phyloP scores from a whole-genome alignment of 2,113 vertebrate species.

The Plestiodon gilberti region DNA sequence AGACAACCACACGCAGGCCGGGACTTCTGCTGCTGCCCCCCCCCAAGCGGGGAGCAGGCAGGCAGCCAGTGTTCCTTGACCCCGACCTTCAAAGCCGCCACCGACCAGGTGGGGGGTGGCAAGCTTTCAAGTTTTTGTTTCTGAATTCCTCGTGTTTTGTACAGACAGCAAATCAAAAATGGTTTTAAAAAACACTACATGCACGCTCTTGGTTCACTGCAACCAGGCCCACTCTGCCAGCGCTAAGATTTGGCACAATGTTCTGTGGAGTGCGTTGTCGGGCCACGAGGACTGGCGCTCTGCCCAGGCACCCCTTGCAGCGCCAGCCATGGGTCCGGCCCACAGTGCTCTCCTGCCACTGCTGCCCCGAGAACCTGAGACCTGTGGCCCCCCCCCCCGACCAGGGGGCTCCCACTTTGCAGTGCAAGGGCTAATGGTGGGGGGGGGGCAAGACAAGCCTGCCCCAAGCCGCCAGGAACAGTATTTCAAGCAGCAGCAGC shows the following conservation, averaged over 20 bases:
- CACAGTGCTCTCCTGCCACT: background rate
- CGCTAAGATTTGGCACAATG: constrained; percentile 72
- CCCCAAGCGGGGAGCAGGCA: background rate
- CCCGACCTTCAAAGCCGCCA: too few species aligned
- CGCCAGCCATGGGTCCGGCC: background rate
- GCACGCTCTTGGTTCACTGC: constrained; percentile 47
- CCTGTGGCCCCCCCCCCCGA: constrained; percentile 50
- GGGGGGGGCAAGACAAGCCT: background rate
- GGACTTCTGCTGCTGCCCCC: too few species aligned
- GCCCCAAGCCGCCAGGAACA: background rate
- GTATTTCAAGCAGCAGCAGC: too few species aligned
- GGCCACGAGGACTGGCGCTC: too few species aligned
- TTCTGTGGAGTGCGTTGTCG: background rate
- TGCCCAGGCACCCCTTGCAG: background rate
- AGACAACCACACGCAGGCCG: too few species aligned
- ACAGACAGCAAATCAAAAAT: constrained; percentile 48
- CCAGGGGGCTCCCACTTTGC: constrained; percentile 24
- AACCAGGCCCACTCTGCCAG: constrained; percentile 43
- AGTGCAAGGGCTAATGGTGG: constrained; percentile 58
- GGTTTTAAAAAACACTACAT: constrained; percentile 1
- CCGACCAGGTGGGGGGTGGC: background rate
- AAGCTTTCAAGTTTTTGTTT: too few species aligned
- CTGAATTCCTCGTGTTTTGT: background rate
- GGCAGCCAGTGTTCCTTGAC: background rate
- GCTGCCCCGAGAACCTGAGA: constrained; percentile 50